These are phyloP conservation scores for Cyrtonyx montezumae DNA, from an alignment of 2,113 vertebrate genomes.

Conservation along the genomic window DNA sequence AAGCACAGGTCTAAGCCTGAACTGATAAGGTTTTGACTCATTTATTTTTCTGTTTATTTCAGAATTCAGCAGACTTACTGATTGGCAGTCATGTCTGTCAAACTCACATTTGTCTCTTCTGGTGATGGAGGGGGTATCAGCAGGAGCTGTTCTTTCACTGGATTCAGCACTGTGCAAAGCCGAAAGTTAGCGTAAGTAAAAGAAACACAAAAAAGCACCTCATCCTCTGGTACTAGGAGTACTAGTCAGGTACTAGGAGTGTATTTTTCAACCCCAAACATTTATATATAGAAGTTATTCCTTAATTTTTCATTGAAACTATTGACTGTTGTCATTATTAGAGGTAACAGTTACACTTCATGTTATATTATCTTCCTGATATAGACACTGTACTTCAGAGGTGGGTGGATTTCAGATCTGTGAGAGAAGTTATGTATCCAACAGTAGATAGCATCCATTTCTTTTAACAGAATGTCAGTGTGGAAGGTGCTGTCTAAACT, in stretches of 20 bases:
- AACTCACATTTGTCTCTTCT: slow-evolving; percentile 79
- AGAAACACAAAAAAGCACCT: neutral
- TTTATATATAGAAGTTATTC: neutral
- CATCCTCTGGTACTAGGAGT: neutral
- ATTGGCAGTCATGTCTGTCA: slow-evolving; percentile 76
- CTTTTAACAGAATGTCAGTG: neutral
- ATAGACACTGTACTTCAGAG: neutral
- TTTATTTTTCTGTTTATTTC: slow-evolving; percentile 12
- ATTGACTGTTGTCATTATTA: neutral
- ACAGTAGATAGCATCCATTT: neutral
- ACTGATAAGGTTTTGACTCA: neutral
- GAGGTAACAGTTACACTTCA: neutral
- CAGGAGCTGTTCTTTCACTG: slow-evolving; percentile 83
- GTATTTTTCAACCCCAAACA: neutral
- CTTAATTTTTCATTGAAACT: neutral
- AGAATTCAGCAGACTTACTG: neutral
- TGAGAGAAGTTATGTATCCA: neutral
- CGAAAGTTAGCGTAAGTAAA: slow-evolving; percentile 78
- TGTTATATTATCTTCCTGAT: neutral
- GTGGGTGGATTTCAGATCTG: neutral
- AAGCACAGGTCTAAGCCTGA: neutral
- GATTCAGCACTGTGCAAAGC: slow-evolving; percentile 79
- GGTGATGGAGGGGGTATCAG: slow-evolving; percentile 76
- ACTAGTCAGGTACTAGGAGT: neutral
- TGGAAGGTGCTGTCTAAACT: neutral